Conservation (phyloP, 2,113 vertebrate genomes). For the Anguilla rostrata region DNA sequence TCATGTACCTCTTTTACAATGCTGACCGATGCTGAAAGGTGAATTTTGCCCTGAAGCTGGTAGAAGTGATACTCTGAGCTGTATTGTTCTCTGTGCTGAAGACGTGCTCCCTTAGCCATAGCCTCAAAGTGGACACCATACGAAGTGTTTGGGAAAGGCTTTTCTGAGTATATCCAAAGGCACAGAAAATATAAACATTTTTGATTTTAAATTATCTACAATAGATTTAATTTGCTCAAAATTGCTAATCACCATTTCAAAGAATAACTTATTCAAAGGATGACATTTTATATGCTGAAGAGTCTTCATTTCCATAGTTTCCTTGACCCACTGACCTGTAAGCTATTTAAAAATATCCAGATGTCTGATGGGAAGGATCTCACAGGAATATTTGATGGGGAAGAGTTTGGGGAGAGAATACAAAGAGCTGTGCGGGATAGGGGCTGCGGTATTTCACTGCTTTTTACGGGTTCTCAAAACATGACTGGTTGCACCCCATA, state of each 20-base stretch:
- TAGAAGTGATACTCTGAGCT: not conserved
- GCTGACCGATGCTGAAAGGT: too few species aligned
- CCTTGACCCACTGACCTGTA: constrained; percentile 19
- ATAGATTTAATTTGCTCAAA: not conserved
- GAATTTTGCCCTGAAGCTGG: not conserved
- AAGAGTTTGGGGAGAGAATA: constrained; percentile 49
- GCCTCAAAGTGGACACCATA: constrained; percentile 21
- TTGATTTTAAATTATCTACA: not conserved
- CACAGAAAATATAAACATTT: not conserved
- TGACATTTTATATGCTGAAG: constrained; percentile 12
- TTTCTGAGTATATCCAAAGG: not conserved
- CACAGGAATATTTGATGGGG: constrained; percentile 38
- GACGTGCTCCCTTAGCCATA: not conserved
- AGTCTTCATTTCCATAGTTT: constrained; percentile 27
- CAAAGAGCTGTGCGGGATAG: constrained; percentile 33
- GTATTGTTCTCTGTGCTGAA: constrained; percentile 5
- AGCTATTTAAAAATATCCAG: constrained; percentile 37
- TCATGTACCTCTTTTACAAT: not conserved
- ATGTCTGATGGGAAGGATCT: constrained; percentile 37
- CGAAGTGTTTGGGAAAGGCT: not conserved
- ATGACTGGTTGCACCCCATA: constrained; percentile 41
- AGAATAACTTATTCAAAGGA: not conserved
- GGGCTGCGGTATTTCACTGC: constrained; percentile 36
- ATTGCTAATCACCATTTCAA: not conserved
- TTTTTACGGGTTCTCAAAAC: constrained; percentile 39